phyloP scores from a whole-genome alignment of 2,888 invertebrate genomes.

The Dryadula phaetusa region DNA sequence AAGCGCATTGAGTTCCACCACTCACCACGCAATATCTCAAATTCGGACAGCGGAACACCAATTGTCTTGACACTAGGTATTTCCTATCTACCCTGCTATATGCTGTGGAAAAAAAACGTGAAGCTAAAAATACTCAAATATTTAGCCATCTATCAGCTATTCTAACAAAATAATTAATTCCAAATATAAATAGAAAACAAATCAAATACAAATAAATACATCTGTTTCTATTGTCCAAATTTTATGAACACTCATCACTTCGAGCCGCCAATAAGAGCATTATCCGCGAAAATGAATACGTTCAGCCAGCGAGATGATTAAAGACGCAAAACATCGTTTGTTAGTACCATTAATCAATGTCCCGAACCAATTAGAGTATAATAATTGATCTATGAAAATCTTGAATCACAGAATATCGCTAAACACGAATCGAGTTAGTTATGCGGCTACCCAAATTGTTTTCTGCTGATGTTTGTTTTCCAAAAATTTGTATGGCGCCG shows the following conservation, averaged over 20 bases:
- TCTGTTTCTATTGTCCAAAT: conserved; percentile 37
- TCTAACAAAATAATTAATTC: no score
- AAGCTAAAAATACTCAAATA: no score
- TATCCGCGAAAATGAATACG: conserved; percentile 58
- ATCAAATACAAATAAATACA: no score
- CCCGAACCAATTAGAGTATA: conserved; percentile 59
- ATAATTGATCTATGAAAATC: conserved; percentile 55
- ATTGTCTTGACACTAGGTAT: no score
- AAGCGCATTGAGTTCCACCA: no score
- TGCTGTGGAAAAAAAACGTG: no score
- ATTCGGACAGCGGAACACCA: no score
- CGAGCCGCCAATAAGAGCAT: conserved; percentile 45
- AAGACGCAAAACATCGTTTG: conserved; percentile 52
- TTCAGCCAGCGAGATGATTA: conserved; percentile 58
- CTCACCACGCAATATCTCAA: no score
- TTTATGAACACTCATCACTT: conserved; percentile 40
- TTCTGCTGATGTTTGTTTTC: conserved; percentile 44
- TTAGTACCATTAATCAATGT: conserved; percentile 57
- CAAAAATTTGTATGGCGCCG: conserved; percentile 14
- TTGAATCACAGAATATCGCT: conserved; percentile 51
- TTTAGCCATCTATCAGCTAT: no score
- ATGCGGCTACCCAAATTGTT: conserved; percentile 45
- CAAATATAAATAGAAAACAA: no score
- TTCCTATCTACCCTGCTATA: no score
- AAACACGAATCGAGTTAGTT: conserved; percentile 46